Base-by-base conservation (phyloP, 2,113 vertebrate species). In the Brevimyrus niger region DNA sequence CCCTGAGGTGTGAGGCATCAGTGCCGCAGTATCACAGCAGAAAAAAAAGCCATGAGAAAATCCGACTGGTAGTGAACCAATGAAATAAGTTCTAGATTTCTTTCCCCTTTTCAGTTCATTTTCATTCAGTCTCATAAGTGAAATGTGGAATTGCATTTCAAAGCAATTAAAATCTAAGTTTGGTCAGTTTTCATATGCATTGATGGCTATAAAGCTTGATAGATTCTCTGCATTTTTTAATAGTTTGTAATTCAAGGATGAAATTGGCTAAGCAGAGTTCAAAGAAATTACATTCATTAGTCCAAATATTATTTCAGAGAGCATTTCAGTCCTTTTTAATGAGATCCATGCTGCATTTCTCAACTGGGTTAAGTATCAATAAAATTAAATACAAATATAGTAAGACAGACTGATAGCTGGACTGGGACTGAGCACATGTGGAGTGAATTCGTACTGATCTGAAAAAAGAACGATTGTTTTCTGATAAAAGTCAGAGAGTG, bases 381-480 rank as follows among this genome's bases (percentile, higher is more conserved):
- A 84, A 84, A 84, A 84, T 84, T 84, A 44, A 84, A 84, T 10
- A 42, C 44, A 84, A 84, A 84, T 84, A 84, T 84, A 31, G 13
- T 35, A 87, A 51, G 35, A 87, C 27, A 58, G 11, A 58, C 17
- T 58, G 61, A 48, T 21, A 69, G 88, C 5, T 44, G 87, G 35
- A 80, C 44, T 47, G 21, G 42, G 47, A 86, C 4, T 31, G 46
- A 50, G 11, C 35, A 47, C 1, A 35, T 35, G 47, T 51, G 48
- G 84, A n/a, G 82, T 69, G 89, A 88, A 91, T 90, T 61, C 83
- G 55, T 27, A 35, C 35, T 86, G 31, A 88, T 90, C 86, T 91
- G 51, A 87, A 65, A 73, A 73, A 80, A 87, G 69, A 80, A 21
- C 10, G 0, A 51, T 50, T 87, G 27, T n/a, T 53, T 11, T 35